Percentiles rank a stretch among this genome's conserved stretches.
Conservation (phyloP, 2,797 vertebrate genomes). For the Pseudomugil tenellus region DNA sequence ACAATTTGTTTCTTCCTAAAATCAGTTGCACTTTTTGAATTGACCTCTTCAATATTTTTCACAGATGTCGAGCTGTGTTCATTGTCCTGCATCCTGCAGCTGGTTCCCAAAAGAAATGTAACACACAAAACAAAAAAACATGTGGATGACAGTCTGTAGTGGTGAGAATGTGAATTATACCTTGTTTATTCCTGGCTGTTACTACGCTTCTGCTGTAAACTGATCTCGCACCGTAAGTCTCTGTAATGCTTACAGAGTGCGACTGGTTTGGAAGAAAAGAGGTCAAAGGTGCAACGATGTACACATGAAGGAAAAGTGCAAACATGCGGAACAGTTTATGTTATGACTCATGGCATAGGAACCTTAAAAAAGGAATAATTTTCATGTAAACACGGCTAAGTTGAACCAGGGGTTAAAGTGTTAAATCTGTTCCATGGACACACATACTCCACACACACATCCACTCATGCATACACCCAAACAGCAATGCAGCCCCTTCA, state of each 20-base stretch:
- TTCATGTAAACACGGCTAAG: conserved; percentile 42
- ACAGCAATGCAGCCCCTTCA: conserved; percentile 44
- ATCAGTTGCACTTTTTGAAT: neutral
- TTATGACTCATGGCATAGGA: conserved; percentile 29
- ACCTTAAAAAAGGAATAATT: conserved; percentile 38
- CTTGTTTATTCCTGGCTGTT: conserved; percentile 3
- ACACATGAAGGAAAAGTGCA: conserved; percentile 29
- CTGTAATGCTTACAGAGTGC: conserved; percentile 8
- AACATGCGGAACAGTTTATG: conserved; percentile 55
- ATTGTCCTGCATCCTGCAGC: conserved; percentile 7
- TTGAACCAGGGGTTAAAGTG: conserved; percentile 46
- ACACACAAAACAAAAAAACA: neutral
- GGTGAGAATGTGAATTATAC: neutral
- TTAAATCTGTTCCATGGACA: conserved; percentile 32
- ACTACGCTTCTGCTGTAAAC: conserved; percentile 29
- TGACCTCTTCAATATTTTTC: neutral
- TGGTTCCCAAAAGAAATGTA: neutral
- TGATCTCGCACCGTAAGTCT: conserved; percentile 36
- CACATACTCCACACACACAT: conserved; percentile 5
- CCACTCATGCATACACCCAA: conserved; percentile 10
- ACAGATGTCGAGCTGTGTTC: conserved; percentile 8
- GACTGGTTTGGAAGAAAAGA: conserved; percentile 13
- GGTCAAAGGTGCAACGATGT: neutral
- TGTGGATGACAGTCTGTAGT: neutral
- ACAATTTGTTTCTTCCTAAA: neutral